Conservation (phyloP, 1,140 invertebrate species). For the Lordiphosa stackelbergi region DNA sequence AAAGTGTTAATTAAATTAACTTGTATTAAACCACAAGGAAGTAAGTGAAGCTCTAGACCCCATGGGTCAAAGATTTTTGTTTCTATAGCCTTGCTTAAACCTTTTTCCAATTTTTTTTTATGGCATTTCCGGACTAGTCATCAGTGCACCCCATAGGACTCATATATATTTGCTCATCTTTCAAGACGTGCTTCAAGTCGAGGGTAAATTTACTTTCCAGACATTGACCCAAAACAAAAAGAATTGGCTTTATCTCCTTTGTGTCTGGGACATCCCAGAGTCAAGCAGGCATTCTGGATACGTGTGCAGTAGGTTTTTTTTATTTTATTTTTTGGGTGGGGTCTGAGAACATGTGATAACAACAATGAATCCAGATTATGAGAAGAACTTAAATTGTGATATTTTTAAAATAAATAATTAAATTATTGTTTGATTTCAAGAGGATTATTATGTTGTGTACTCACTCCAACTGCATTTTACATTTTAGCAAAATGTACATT, state of each 20-base stretch:
- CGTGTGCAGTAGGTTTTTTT: constrained; percentile 1
- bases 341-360: too few relatives aligned
- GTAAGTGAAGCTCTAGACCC: constrained; percentile 4
- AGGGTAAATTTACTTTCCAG: constrained; percentile 10
- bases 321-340: too few relatives aligned
- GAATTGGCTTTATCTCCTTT: constrained; percentile 7
- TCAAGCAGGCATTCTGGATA: neutral
- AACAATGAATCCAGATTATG: too few relatives aligned
- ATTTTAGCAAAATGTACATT: too few relatives aligned
- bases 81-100: too few relatives aligned
- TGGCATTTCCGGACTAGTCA: constrained; percentile 1
- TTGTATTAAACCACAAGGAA: constrained; percentile 53
- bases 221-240: constrained; percentile 34
- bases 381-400: too few relatives aligned
- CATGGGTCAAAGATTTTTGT: too few relatives aligned
- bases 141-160: neutral
- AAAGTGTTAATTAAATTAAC: constrained; percentile 67
- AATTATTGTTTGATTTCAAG: too few relatives aligned
- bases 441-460: too few relatives aligned
- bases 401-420: too few relatives aligned
- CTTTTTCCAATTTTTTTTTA: too few relatives aligned
- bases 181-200: constrained; percentile 14
- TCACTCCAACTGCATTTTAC: too few relatives aligned
- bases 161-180: constrained; percentile 18
- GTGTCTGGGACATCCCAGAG: neutral